These are phyloP conservation scores for Galemys pyrenaicus DNA, from an alignment of 2,113 vertebrate species.

Conservation along the genomic window DNA sequence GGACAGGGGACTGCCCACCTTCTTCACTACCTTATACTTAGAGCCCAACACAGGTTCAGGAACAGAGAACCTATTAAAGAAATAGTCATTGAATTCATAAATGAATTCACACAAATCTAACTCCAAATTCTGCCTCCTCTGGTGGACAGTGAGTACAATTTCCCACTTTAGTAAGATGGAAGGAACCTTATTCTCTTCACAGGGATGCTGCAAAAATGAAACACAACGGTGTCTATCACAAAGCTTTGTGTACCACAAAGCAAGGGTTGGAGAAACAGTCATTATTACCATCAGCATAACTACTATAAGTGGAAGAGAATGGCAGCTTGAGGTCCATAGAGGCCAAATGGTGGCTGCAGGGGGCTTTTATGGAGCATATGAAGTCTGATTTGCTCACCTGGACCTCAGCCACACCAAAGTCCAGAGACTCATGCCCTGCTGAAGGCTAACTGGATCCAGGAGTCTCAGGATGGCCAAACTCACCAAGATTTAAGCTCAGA, in stretches of 20 bases:
- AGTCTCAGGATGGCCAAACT: not conserved
- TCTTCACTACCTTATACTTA: not conserved
- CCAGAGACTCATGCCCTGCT: not conserved
- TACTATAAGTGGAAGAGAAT: not conserved
- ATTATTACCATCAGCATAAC: not conserved
- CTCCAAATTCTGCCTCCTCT: not conserved
- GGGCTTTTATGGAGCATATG: not conserved
- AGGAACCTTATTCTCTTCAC: not conserved
- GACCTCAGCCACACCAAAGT: not conserved
- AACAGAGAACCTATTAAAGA: constrained; percentile 19
- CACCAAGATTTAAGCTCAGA: not conserved
- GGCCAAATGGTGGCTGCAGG: not conserved
- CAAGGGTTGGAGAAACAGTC: not conserved
- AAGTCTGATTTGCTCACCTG: not conserved
- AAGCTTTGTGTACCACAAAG: not conserved
- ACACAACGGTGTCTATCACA: not conserved
- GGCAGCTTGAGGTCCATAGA: not conserved
- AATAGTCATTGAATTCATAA: not conserved
- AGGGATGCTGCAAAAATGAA: not conserved
- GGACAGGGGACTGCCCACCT: not conserved
- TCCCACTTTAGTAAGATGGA: not conserved
- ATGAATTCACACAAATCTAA: constrained; percentile 34
- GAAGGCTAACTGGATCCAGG: not conserved
- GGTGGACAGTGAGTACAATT: not conserved
- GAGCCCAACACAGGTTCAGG: not conserved